phyloP scores from a whole-genome alignment of 2,888 invertebrate species.

The Homarus gammarus region DNA sequence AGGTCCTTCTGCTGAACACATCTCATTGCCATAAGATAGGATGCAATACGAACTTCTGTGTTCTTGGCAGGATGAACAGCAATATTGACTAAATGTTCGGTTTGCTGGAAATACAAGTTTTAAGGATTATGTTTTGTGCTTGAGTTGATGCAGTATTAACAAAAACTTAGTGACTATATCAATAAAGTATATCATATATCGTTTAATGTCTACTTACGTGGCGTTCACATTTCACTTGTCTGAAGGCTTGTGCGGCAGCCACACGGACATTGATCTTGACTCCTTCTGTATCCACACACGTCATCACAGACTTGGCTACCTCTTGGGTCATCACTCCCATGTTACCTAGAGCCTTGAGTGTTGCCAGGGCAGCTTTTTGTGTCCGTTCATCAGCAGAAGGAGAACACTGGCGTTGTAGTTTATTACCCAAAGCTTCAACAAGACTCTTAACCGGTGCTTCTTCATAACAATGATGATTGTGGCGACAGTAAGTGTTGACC shows the following conservation, averaged over 20 bases:
- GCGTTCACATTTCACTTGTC: constrained; percentile 41
- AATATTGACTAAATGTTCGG: constrained; percentile 5
- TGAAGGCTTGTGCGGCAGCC: constrained; percentile 67
- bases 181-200: no score
- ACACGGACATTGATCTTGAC: constrained; percentile 40
- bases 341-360: constrained; percentile 69
- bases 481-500: constrained; percentile 60
- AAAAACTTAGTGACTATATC: background rate
- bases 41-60: constrained; percentile 54
- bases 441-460: constrained; percentile 24
- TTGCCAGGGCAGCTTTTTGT: constrained; percentile 42
- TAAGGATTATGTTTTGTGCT: no score
- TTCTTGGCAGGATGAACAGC: constrained; percentile 1
- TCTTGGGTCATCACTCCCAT: constrained; percentile 62
- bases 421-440: constrained; percentile 29
- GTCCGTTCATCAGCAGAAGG: constrained; percentile 36
- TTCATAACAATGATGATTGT: constrained; percentile 35
- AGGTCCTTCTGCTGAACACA: constrained; percentile 42
- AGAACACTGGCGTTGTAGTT: constrained; percentile 36
- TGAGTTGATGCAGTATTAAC: background rate
- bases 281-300: constrained; percentile 27
- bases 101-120: background rate
- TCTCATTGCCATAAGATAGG: constrained; percentile 41
- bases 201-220: constrained; percentile 55
- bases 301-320: constrained; percentile 6